Percentiles rank a stretch among this genome's conserved stretches.
Evolutionary conservation across 2,888 invertebrate species (phyloP).

Genomic region (Drosophila maculinotata): DNA sequence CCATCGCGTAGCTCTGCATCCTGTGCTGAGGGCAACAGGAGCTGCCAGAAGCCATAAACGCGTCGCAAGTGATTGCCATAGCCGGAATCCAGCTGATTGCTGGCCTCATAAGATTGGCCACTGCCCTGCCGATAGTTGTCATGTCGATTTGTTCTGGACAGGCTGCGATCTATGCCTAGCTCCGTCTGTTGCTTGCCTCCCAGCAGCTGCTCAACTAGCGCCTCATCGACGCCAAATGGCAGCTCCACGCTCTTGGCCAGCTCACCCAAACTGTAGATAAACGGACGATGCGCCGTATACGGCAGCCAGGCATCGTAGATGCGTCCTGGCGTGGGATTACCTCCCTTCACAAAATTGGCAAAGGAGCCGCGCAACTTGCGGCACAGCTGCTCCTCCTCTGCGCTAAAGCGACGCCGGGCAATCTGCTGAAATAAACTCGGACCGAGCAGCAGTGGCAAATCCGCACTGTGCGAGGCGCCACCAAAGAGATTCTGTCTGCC

Average conservation of each 20-base stretch:
- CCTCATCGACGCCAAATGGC: conserved; percentile 61
- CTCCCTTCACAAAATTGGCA: conserved; percentile 87
- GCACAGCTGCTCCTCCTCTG: conserved; percentile 87
- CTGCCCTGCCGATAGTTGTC: conserved; percentile 58
- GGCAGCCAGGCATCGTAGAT: conserved; percentile 87
- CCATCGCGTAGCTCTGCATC: conserved; percentile 44
- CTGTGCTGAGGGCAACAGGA: conserved; percentile 78
- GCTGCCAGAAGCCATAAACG: conserved; percentile 84
- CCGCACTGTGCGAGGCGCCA: conserved; percentile 89
- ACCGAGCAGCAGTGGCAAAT: conserved; percentile 88
- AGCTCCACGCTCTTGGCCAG: conserved; percentile 33
- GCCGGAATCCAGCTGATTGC: conserved; percentile 74
- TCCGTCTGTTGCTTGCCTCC: conserved; percentile 43
- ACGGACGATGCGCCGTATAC: conserved; percentile 85
- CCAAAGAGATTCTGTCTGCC: conserved; percentile 84
- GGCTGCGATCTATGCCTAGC: conserved; percentile 41
- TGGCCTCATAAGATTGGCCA: conserved; percentile 57
- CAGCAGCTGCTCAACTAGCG: conserved; percentile 80
- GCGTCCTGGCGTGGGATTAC: conserved; percentile 87
- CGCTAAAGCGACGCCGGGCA: conserved; percentile 87
- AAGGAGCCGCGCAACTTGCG: conserved; percentile 86
- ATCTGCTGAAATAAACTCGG: conserved; percentile 89
- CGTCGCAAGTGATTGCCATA: conserved; percentile 82
- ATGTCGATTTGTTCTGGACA: conserved; percentile 76
- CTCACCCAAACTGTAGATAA: conserved; percentile 83